These are phyloP conservation scores for Congeria kusceri DNA, from an alignment of 2,888 invertebrate species.

Conservation along the genomic window DNA sequence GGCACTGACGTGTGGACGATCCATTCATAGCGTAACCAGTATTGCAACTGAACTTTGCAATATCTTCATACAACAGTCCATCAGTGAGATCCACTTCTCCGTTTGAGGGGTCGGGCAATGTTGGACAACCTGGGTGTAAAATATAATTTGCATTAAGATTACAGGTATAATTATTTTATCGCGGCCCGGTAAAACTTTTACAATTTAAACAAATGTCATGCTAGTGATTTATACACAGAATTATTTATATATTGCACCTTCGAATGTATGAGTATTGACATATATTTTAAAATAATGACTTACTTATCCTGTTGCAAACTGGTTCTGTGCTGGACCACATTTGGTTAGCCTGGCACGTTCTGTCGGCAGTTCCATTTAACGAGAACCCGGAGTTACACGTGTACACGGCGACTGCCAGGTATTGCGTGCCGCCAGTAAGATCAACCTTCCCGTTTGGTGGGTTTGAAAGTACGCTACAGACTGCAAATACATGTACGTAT, in stretches of 20 bases:
- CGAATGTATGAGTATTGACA: no score
- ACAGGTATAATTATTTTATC: no score
- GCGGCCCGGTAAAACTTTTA: no score
- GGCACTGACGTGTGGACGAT: slow-evolving; percentile 19
- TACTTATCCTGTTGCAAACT: slow-evolving; percentile 40
- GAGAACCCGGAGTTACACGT: slow-evolving; percentile 43
- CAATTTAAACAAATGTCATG: no score
- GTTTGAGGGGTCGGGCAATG: slow-evolving; percentile 33
- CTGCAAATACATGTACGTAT: slow-evolving; percentile 13
- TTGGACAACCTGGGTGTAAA: slow-evolving; percentile 38
- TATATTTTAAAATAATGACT: no score
- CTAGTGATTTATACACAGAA: no score
- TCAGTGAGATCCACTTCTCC: slow-evolving; percentile 31
- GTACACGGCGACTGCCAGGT: slow-evolving; percentile 18
- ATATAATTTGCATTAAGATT: no score
- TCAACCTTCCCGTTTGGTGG: slow-evolving; percentile 36
- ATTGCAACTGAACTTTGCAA: slow-evolving; percentile 37
- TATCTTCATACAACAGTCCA: slow-evolving; percentile 33
- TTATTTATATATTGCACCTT: no score
- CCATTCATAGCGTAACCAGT: slow-evolving; percentile 38
- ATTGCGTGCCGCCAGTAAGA: slow-evolving; percentile 41
- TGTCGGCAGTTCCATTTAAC: slow-evolving; percentile 16
- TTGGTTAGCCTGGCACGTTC: slow-evolving; percentile 20
- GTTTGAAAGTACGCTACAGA: slow-evolving; percentile 24
- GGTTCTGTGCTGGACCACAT: slow-evolving; percentile 31